Evolutionary conservation across 2,113 vertebrate genomes (phyloP).

Genomic region (Bujurquina vittata): DNA sequence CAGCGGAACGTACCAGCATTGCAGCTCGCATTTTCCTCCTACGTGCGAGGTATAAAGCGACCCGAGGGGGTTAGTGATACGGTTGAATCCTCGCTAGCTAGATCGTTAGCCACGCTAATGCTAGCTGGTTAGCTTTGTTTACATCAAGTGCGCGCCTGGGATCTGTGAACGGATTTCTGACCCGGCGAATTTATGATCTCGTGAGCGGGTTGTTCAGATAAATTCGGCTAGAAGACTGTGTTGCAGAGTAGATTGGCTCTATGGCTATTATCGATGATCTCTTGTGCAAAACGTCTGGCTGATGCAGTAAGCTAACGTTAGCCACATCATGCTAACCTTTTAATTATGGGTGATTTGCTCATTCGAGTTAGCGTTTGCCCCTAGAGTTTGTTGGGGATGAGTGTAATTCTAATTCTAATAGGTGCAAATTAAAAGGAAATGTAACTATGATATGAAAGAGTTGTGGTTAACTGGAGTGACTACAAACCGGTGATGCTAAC

Average conservation of each 20-base stretch:
- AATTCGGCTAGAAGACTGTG: background rate
- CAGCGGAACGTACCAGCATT: conserved; percentile 5
- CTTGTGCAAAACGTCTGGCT: conserved; percentile 24
- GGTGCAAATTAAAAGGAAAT: background rate
- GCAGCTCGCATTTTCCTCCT: conserved; percentile 7
- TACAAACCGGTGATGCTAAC: conserved; percentile 52
- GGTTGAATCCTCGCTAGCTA: conserved; percentile 53
- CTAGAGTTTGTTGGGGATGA: background rate
- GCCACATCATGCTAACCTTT: conserved; percentile 61
- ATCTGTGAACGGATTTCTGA: conserved; percentile 31
- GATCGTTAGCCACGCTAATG: conserved; percentile 58
- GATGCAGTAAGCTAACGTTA: conserved; percentile 59
- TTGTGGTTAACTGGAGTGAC: background rate
- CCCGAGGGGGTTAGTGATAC: conserved; percentile 24
- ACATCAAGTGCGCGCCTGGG: conserved; percentile 74
- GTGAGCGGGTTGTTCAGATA: background rate
- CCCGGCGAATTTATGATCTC: background rate
- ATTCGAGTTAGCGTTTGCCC: conserved; percentile 3
- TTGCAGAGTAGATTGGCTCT: background rate
- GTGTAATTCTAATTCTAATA: background rate
- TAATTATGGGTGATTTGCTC: conserved; percentile 47
- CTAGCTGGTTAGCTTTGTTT: conserved; percentile 77
- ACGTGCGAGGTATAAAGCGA: conserved; percentile 20
- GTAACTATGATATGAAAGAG: background rate
- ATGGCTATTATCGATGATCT: conserved; percentile 24